phyloP scores from a whole-genome alignment of 2,113 vertebrate species.

The Otus sunia region DNA sequence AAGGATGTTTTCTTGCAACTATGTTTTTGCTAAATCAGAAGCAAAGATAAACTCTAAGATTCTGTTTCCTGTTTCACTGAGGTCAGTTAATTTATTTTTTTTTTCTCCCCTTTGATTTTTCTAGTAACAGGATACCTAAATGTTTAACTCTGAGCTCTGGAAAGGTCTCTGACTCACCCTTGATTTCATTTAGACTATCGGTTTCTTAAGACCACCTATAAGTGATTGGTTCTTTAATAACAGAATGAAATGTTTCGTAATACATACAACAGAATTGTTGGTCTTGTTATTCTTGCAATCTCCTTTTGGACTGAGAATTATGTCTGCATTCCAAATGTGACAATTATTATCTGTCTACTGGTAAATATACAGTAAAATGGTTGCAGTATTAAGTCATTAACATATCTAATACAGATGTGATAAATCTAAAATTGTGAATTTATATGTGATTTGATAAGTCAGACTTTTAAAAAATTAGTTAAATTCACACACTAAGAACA shows the following conservation, averaged over 20 bases:
- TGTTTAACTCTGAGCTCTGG: background rate
- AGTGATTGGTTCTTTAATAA: background rate
- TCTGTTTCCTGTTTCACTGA: background rate
- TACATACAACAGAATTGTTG: background rate
- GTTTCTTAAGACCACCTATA: background rate
- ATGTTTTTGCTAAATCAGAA: background rate
- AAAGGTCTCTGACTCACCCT: background rate
- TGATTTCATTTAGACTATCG: background rate
- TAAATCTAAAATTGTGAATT: background rate
- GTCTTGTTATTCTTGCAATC: background rate
- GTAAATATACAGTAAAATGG: background rate
- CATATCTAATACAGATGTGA: background rate
- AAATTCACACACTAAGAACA: too few relatives aligned
- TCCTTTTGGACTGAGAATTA: background rate
- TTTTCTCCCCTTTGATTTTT: background rate
- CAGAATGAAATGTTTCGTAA: background rate
- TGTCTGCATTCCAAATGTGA: background rate
- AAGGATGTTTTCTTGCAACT: background rate
- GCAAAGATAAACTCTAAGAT: background rate
- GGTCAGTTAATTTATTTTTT: background rate
- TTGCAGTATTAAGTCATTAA: background rate
- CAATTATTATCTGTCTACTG: background rate
- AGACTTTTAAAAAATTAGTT: background rate
- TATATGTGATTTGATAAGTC: background rate
- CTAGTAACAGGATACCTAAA: background rate